These are phyloP conservation scores for Hozukius guyotensis DNA, from an alignment of 2,797 vertebrate species.

Conservation along the genomic window DNA sequence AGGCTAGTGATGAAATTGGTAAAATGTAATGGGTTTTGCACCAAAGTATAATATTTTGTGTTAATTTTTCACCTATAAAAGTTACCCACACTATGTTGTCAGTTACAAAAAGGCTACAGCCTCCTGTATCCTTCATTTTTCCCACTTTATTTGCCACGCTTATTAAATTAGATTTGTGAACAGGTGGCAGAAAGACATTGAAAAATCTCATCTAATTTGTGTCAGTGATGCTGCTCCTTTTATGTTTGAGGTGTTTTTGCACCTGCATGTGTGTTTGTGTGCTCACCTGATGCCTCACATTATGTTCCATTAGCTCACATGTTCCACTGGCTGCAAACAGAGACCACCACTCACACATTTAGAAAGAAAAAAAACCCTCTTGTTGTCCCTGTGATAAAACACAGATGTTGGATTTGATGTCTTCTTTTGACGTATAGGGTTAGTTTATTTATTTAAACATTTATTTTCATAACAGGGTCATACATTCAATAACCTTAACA, in stretches of 20 bases:
- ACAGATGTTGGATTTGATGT: not conserved
- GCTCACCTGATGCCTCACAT: conserved; percentile 25
- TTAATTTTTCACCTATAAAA: not conserved
- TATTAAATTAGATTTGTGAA: not conserved
- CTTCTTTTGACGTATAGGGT: not conserved
- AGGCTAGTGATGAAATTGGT: not conserved
- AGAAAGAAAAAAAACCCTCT: not conserved
- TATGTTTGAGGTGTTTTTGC: conserved; percentile 19
- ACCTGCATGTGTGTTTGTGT: conserved; percentile 26
- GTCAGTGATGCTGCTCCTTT: conserved; percentile 7
- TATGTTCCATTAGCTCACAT: conserved; percentile 46
- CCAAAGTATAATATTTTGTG: not conserved
- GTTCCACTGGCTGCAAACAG: conserved; percentile 22
- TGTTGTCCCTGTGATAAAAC: not conserved
- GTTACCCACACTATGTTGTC: not conserved
- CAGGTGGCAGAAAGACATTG: not conserved
- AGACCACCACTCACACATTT: not conserved
- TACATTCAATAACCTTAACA: too few species aligned
- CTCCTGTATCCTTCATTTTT: not conserved
- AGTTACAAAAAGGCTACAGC: not conserved
- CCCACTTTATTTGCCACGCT: not conserved
- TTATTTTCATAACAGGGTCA: too few species aligned
- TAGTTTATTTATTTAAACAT: not conserved
- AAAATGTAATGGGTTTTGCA: not conserved
- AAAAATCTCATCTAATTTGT: not conserved